A percentile compares a stretch with the other conserved stretches of the same genome.
These are phyloP conservation scores for Emmelina monodactyla DNA, from an alignment of 2,888 invertebrate species.

Conservation along the genomic window DNA sequence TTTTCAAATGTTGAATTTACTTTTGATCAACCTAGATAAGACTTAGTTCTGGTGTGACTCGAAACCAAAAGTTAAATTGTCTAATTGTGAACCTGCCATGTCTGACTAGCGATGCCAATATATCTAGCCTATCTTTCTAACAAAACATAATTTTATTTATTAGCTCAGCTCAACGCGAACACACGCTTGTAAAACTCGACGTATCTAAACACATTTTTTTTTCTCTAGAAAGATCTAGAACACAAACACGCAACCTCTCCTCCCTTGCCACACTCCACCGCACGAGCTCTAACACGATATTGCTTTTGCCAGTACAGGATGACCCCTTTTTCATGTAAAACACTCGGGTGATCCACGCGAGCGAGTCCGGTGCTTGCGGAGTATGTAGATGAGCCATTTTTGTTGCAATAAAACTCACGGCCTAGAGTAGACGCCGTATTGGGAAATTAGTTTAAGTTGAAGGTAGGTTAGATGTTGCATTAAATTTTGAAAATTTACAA, in stretches of 20 bases:
- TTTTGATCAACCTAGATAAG: too few species aligned
- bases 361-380: slow-evolving; percentile 21
- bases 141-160: not conserved
- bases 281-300: slow-evolving; percentile 45
- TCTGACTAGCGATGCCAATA: not conserved
- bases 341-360: slow-evolving; percentile 30
- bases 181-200: too few species aligned
- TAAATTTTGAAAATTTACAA: too few species aligned
- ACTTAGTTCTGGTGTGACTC: too few species aligned
- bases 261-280: slow-evolving; percentile 21
- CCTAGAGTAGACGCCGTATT: too few species aligned
- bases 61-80: too few species aligned
- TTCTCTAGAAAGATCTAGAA: too few species aligned
- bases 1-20: too few species aligned
- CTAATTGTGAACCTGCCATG: too few species aligned
- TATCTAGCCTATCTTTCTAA: not conserved
- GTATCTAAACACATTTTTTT: too few species aligned
- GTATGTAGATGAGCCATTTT: slow-evolving; percentile 12
- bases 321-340: slow-evolving; percentile 57
- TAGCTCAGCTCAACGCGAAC: not conserved
- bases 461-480: too few species aligned
- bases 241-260: slow-evolving; percentile 4
- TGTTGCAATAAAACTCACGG: not conserved
- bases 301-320: slow-evolving; percentile 41
- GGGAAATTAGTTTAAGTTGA: too few species aligned